phyloP scores from a whole-genome alignment of 53 echinoderm and acorn worm genomes.

The Astropecten irregularis region DNA sequence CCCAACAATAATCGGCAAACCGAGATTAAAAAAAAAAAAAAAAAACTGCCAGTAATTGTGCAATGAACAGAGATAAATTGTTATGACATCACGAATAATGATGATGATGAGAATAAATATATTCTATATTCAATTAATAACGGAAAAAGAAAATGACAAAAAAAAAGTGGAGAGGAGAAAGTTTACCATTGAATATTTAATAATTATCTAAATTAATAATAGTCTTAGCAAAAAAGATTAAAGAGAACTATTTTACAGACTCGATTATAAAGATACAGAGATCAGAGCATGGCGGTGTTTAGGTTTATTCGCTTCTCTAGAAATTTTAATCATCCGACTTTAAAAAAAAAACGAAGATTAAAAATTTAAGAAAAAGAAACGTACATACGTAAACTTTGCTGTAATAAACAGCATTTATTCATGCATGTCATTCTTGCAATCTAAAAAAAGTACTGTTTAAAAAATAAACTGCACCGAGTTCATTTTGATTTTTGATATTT shows the following conservation, averaged over 20 bases:
- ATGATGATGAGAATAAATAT: no score
- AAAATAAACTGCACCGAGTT: constrained; percentile 14
- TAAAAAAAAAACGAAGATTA: no score
- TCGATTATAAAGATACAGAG: no score
- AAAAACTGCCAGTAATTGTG: constrained; percentile 21
- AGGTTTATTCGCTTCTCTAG: neutral
- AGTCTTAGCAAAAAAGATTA: neutral
- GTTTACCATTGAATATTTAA: no score
- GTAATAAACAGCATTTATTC: neutral
- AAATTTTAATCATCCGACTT: no score
- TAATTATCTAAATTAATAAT: constrained; percentile 16
- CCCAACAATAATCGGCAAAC: no score
- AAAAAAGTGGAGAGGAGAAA: no score
- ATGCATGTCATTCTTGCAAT: constrained; percentile 11
- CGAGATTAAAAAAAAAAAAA: no score
- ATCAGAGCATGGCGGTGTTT: neutral
- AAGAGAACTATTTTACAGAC: constrained; percentile 11
- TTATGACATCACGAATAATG: neutral
- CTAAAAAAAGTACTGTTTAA: constrained; percentile 41
- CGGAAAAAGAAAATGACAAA: no score
- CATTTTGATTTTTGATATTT: neutral
- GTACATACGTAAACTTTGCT: no score
- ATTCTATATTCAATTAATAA: no score
- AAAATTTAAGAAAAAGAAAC: no score
- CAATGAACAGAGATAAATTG: neutral